Base-by-base conservation (phyloP, 2,113 vertebrate genomes). In the Porphyrio hochstetteri region DNA sequence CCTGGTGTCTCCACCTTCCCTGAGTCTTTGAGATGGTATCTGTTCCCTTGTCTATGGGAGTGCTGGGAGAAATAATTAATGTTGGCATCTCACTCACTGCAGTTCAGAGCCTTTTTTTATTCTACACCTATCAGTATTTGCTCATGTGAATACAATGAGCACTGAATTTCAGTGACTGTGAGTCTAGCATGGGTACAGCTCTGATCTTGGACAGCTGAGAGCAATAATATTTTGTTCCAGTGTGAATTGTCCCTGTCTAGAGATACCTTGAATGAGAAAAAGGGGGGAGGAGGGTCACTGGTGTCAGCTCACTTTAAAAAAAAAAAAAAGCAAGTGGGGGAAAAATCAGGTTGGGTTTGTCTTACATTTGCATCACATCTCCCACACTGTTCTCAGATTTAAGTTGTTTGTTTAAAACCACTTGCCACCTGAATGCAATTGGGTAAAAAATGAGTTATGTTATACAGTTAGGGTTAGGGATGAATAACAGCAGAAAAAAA, bases 81-180 rank as follows among this genome's bases (percentile, higher is more conserved):
- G 4, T 16, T 74, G 17, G n/a, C 27, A 31, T 16, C 42, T 88
- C 13, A 16, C 15, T 53, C 31, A 20, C 3, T 53, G 27, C 46
- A 71, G 36, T 59, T 83, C 29, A 17, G 35, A 88, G 13, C 16
- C 2, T 7, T 31, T 56, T 56, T 76, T 72, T 55, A 16, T n/a
- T 27, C 10, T 8, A 7, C 6, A 5, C 2, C 9, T 68, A 25
- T 18, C 6, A 5, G 3, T 19, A 12, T 16, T 10, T 11, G 24
- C 35, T 50, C 7, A 11, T 1, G 5, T 64, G 31, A 80, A 59
- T 7, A 20, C 10, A 65, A 18, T 12, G 82, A 79, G 55, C 15
- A 2, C 65, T 75, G 57, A 63, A 48, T 75, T 82, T 44, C 35
- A 52, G 60, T 60, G 11, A 27, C 18, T 33, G 33, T 27, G 48